Base-by-base conservation (phyloP, 2,113 vertebrate species). In the Chiloscyllium plagiosum region DNA sequence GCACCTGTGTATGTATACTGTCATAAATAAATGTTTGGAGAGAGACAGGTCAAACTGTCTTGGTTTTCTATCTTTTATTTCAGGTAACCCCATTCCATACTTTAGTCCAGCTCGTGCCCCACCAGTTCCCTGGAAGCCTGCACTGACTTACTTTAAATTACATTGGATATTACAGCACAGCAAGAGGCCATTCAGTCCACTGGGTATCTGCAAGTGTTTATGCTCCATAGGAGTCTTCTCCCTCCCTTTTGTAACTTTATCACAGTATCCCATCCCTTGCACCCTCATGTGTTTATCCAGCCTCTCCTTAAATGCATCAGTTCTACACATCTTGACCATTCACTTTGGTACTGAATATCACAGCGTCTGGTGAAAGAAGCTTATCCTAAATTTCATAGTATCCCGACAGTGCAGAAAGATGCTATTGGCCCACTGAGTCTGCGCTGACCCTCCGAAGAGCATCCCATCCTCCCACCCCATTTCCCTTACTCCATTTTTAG, bases 11-110 rank as follows among this genome's bases (percentile, higher is more conserved):
- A 90, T 61, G 80, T 20, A n/a, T 83, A 17, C 61, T 66, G 89
- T 93, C 20, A 22, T 93, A 66, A 93, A 92, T 92, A 92, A 92
- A 92, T 66, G 50, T 50, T 65, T 65, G 61, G 61, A 93, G 65
- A 68, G 61, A 37, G 56, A 61, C 56, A 61, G 56, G 56, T 17
- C 65, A 17, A 42, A 47, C 33, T 93, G 61, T 5, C 17, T 66
- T 93, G 89, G 17, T 37, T 66, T 66, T n/a, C 89, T 37, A 20
- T n/a, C 89, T 92, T 65, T 42, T 1, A 37, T 47, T 1, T 22
- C 6, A 37, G 89, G 17, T 19, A 5, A 93, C n/a, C n/a, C 17
- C 15, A 66, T 68, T 19, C 5, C 33, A 37, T n/a, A 66, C 87
- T n/a, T 3, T 52, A 47, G 19, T 61, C 10, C 10, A 61, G 56